Conservation (phyloP, 1,140 invertebrate genomes). For the Calephelis virginiensis region DNA sequence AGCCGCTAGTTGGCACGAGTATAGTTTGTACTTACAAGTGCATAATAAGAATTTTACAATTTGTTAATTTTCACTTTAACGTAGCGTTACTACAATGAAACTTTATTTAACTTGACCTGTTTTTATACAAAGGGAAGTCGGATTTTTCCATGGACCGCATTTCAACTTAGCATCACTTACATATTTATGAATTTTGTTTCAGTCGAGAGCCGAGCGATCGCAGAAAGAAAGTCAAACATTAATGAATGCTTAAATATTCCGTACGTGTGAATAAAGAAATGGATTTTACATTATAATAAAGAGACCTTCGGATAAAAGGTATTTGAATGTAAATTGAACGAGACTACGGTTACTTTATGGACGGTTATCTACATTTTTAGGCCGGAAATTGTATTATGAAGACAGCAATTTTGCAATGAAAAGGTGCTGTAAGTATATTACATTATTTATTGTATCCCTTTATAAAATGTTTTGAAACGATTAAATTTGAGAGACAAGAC, state of each 20-base stretch:
- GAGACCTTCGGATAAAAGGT: constrained; percentile 38
- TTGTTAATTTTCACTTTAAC: constrained; percentile 13
- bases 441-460: background rate
- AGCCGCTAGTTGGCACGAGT: too few species aligned
- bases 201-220: constrained; percentile 48
- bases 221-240: constrained; percentile 73
- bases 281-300: constrained; percentile 67
- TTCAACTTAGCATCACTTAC: constrained; percentile 56
- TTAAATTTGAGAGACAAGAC: too few species aligned
- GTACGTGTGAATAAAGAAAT: constrained; percentile 71
- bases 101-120: constrained; percentile 61
- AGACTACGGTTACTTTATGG: constrained; percentile 24
- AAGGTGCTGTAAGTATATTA: constrained; percentile 1
- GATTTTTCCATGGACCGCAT: constrained; percentile 62
- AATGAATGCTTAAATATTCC: constrained; percentile 73
- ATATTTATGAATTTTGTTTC: constrained; percentile 75
- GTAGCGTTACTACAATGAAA: constrained; percentile 30
- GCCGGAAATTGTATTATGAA: constrained; percentile 25
- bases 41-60: constrained; percentile 1
- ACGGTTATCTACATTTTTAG: constrained; percentile 15
- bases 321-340: constrained; percentile 56
- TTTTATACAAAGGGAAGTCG: constrained; percentile 32
- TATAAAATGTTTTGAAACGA: too few species aligned
- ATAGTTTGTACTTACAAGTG: too few species aligned
- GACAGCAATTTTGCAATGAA: constrained; percentile 7